These are phyloP conservation scores for Eupleurogrammus muticus DNA, from an alignment of 2,797 vertebrate species.

Conservation along the genomic window DNA sequence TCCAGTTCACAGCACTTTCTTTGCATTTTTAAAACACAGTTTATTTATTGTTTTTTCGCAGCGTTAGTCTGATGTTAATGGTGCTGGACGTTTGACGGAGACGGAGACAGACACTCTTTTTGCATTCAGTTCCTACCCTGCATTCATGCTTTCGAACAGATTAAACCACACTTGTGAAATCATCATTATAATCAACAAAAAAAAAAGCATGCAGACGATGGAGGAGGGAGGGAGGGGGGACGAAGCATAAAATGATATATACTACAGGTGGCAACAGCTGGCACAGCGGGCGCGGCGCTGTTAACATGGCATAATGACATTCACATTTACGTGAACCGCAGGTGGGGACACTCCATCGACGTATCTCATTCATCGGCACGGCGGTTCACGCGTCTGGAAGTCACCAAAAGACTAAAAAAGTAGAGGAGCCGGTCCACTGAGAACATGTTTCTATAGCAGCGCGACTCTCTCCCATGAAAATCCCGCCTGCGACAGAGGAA, in stretches of 20 bases:
- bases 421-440: background rate
- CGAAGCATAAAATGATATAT: slow-evolving; percentile 23
- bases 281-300: background rate
- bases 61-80: slow-evolving; percentile 2
- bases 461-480: background rate
- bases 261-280: slow-evolving; percentile 35
- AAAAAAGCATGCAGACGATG: slow-evolving; percentile 24
- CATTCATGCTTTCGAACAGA: slow-evolving; percentile 53
- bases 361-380: slow-evolving; percentile 55
- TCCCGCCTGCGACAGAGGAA: background rate
- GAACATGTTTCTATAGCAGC: background rate
- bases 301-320: slow-evolving; percentile 19
- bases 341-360: slow-evolving; percentile 42
- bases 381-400: slow-evolving; percentile 34
- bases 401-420: slow-evolving; percentile 34
- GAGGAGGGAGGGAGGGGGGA: background rate
- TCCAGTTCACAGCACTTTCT: background rate
- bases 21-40: background rate
- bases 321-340: slow-evolving; percentile 32
- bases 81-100: background rate
- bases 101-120: no score
- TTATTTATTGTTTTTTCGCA: background rate
- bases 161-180: slow-evolving; percentile 56
- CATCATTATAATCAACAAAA: slow-evolving; percentile 31
- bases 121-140: slow-evolving; percentile 24